A percentile compares a stretch with the other conserved stretches of the same genome.
Evolutionary conservation across 2,113 vertebrate genomes (phyloP).

Genomic region (Alligator sinensis): DNA sequence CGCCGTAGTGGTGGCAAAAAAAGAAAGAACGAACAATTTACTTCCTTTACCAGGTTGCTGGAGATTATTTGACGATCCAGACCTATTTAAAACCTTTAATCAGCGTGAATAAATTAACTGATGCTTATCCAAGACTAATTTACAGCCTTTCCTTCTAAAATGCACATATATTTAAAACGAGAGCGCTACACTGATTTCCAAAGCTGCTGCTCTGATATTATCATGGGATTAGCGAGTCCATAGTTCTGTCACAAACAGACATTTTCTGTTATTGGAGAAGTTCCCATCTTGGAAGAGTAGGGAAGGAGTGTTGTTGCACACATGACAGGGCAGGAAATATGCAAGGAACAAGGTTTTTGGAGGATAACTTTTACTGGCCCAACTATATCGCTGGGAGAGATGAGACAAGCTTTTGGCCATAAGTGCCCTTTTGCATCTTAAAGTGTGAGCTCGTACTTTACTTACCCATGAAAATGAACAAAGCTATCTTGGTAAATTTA

Average conservation of each 20-base stretch:
- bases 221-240: background rate
- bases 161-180: background rate
- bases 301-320: too few species aligned
- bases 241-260: background rate
- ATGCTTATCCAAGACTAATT: background rate
- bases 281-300: background rate
- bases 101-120: background rate
- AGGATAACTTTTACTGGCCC: too few species aligned
- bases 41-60: background rate
- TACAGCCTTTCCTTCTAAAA: background rate
- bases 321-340: too few species aligned
- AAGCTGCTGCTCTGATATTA: background rate
- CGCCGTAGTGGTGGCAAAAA: background rate
- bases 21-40: background rate
- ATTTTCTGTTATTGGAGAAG: background rate
- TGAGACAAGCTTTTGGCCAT: too few species aligned
- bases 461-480: slow-evolving; percentile 1
- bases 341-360: too few species aligned
- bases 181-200: background rate
- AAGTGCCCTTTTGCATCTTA: background rate
- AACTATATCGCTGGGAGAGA: too few species aligned
- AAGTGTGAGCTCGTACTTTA: background rate
- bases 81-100: background rate
- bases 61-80: background rate
- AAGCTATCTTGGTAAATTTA: background rate